Evolutionary conservation across 2,888 invertebrate genomes (phyloP).

Genomic region (Catotricha subobsoleta): DNA sequence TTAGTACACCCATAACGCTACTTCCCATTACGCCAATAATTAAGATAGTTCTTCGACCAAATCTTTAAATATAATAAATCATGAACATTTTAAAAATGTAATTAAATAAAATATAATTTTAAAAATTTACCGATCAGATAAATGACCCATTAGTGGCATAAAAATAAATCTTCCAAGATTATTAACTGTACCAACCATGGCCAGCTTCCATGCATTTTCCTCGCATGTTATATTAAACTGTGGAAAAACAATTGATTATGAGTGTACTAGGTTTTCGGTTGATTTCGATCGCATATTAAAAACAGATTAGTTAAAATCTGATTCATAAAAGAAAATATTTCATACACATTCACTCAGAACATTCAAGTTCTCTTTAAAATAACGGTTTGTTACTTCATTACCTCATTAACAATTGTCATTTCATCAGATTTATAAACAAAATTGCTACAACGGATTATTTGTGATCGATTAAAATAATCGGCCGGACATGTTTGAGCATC

Average conservation of each 20-base stretch:
- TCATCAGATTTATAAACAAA: constrained; percentile 31
- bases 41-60: constrained; percentile 37
- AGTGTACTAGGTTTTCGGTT: too few relatives aligned
- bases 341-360: too few relatives aligned
- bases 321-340: too few relatives aligned
- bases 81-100: too few relatives aligned
- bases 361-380: too few relatives aligned
- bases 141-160: constrained; percentile 40
- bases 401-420: constrained; percentile 37
- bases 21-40: constrained; percentile 17
- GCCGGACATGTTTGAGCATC: constrained; percentile 19
- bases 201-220: constrained; percentile 37
- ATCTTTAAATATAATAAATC: too few relatives aligned
- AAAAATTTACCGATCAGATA: constrained; percentile 52
- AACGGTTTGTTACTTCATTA: too few relatives aligned
- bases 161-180: constrained; percentile 46
- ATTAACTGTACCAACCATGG: constrained; percentile 46
- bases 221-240: constrained; percentile 44
- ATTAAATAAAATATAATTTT: too few relatives aligned
- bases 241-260: neutral
- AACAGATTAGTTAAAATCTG: too few relatives aligned
- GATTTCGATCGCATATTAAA: too few relatives aligned
- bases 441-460: constrained; percentile 24
- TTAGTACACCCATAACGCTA: constrained; percentile 40
- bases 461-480: constrained; percentile 26